Evolutionary conservation across 2,113 vertebrate genomes (phyloP).

Genomic region (Nothoprocta pentlandii): DNA sequence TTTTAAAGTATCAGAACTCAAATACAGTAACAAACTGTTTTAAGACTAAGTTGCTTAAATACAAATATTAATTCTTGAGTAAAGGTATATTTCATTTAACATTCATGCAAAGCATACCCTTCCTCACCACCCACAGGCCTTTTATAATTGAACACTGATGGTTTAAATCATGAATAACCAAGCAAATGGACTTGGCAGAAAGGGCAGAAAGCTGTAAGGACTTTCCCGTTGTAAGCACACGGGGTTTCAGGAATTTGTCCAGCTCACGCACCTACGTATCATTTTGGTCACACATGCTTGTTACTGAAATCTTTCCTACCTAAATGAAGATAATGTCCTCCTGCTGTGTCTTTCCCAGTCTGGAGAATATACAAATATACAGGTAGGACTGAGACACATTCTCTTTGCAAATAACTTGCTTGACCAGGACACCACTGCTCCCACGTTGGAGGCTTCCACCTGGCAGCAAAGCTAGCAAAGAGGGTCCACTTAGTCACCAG

Average conservation of each 20-base stretch:
- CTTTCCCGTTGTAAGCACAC: background rate
- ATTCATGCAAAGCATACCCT: background rate
- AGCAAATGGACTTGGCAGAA: background rate
- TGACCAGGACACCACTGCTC: background rate
- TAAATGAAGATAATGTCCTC: background rate
- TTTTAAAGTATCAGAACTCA: constrained; percentile 5
- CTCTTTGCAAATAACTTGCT: background rate
- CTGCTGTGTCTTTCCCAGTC: background rate
- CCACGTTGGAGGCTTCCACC: background rate
- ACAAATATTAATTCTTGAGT: background rate
- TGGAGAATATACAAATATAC: background rate
- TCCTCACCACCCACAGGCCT: background rate
- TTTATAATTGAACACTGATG: background rate
- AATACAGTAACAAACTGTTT: background rate
- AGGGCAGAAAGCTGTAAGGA: background rate
- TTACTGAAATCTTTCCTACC: background rate
- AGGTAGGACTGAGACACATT: background rate
- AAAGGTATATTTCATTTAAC: background rate
- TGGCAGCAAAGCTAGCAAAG: background rate
- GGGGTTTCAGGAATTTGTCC: background rate
- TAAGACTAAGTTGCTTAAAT: background rate
- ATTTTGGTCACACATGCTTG: background rate
- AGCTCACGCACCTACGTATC: background rate
- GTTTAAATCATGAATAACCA: background rate
- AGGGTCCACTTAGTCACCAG: background rate